Conservation (phyloP, 1,140 invertebrate genomes). For the Dendrolimus kikuchii region DNA sequence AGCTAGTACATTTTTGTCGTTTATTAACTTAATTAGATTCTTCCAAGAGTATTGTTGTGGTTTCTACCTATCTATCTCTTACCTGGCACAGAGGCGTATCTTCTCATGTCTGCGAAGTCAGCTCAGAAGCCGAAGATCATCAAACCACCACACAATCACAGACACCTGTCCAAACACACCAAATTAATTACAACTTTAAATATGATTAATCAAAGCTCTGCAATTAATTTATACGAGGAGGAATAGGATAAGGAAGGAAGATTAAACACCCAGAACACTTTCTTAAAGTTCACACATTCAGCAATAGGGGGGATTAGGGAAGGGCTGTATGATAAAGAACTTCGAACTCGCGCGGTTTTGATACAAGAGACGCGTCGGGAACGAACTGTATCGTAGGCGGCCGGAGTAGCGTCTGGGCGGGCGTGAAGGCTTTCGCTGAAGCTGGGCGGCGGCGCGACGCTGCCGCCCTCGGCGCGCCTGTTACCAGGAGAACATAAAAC, state of each 20-base stretch:
- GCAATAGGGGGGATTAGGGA: too few relatives aligned
- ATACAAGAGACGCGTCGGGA: slow-evolving; percentile 29
- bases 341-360: slow-evolving; percentile 27
- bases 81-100: slow-evolving; percentile 37
- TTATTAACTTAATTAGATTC: too few relatives aligned
- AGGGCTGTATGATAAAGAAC: too few relatives aligned
- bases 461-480: slow-evolving; percentile 65
- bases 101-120: slow-evolving; percentile 35
- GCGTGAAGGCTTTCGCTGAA: slow-evolving; percentile 8
- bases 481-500: slow-evolving; percentile 46
- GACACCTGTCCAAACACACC: slow-evolving; percentile 19
- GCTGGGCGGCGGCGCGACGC: slow-evolving; percentile 61
- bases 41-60: not conserved
- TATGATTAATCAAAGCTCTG: too few relatives aligned
- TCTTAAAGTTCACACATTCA: too few relatives aligned
- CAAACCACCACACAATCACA: slow-evolving; percentile 34
- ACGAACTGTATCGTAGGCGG: slow-evolving; percentile 52
- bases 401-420: slow-evolving; percentile 57
- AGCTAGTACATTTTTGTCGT: too few relatives aligned
- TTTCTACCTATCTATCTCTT: slow-evolving; percentile 3
- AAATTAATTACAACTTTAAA: slow-evolving; percentile 20
- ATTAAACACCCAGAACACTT: too few relatives aligned
- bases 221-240: too few relatives aligned
- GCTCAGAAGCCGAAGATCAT: slow-evolving; percentile 36
- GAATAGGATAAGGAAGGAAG: too few relatives aligned